Percentiles rank a stretch among this genome's conserved stretches.
These are phyloP conservation scores for Varanus komodoensis DNA, from an alignment of 2,113 vertebrate genomes.

Conservation along the genomic window DNA sequence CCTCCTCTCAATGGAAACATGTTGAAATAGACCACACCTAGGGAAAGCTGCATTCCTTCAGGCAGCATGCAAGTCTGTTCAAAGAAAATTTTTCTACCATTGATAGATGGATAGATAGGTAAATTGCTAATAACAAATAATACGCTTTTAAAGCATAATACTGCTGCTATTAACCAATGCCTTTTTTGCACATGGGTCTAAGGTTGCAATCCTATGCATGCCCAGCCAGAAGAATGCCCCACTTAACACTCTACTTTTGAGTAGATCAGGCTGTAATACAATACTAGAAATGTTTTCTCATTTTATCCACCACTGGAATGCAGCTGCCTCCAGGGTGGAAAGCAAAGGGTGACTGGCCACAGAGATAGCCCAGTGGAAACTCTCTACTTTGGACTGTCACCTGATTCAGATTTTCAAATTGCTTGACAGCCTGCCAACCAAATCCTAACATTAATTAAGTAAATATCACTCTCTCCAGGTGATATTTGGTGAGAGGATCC, in stretches of 20 bases:
- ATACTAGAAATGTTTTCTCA: neutral
- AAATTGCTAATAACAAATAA: no score
- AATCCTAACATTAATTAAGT: neutral
- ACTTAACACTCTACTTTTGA: neutral
- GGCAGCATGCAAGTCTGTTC: conserved; percentile 44
- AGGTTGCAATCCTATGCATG: neutral
- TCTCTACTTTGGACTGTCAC: neutral
- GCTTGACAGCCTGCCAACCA: neutral
- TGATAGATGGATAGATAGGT: neutral
- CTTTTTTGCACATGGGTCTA: conserved; percentile 5
- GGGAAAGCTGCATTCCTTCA: conserved; percentile 48
- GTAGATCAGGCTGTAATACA: conserved; percentile 7
- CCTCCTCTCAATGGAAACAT: conserved; percentile 44
- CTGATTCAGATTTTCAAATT: neutral
- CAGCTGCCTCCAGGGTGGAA: conserved; percentile 21
- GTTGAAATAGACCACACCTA: conserved; percentile 58
- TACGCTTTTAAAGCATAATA: neutral
- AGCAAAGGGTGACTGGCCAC: neutral
- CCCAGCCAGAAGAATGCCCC: neutral
- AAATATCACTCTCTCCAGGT: neutral
- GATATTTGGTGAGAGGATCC: neutral
- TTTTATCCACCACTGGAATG: neutral
- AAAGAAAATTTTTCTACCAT: conserved; percentile 26
- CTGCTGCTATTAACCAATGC: neutral
- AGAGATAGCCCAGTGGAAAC: neutral